phyloP scores from a whole-genome alignment of 2,113 vertebrate genomes.

The Donacobius atricapilla region DNA sequence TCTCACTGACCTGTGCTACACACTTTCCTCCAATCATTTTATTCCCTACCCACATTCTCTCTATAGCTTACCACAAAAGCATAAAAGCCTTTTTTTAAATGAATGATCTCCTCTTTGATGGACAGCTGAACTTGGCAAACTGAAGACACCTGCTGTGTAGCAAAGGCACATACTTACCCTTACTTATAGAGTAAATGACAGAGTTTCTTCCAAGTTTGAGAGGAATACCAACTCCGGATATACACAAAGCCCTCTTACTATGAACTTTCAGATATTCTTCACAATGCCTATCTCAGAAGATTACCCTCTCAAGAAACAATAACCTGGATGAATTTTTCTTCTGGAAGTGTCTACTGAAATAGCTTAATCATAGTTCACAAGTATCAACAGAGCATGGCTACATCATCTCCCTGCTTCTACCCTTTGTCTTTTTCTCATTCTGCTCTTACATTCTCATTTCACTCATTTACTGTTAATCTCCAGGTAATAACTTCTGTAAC shows the following conservation, averaged over 20 bases:
- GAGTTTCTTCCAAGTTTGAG: not conserved
- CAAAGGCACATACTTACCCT: not conserved
- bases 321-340: not conserved
- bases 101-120: not conserved
- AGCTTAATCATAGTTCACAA: not conserved
- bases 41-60: not conserved
- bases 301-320: slow-evolving; percentile 12
- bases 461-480: not conserved
- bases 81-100: not conserved
- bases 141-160: not conserved
- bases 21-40: not conserved
- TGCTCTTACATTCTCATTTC: not conserved
- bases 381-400: not conserved
- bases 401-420: not conserved
- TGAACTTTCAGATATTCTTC: not conserved
- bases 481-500: not conserved
- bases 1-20: not conserved
- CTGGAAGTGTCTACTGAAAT: not conserved
- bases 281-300: not conserved
- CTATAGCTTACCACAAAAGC: not conserved
- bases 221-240: not conserved
- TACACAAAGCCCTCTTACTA: not conserved
- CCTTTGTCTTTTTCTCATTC: not conserved
- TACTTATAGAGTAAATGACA: not conserved
- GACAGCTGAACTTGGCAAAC: not conserved